These are phyloP conservation scores for Dysdera silvatica DNA, from an alignment of 1,140 invertebrate genomes.

Conservation along the genomic window DNA sequence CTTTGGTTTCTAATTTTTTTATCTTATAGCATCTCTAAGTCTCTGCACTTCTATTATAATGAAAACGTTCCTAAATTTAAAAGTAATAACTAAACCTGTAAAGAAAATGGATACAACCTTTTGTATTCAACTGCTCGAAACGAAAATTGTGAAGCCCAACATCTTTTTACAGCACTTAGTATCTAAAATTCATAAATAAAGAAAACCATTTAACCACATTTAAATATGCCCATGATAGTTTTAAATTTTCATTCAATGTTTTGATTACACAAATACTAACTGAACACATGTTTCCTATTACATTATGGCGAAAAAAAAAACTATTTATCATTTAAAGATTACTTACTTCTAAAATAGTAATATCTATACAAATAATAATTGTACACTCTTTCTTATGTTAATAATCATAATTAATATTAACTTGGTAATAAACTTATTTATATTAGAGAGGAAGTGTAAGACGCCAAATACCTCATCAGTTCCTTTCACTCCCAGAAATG, in stretches of 20 bases:
- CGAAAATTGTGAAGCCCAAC: conserved; percentile 71
- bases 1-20: no score
- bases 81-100: no score
- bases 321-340: not conserved
- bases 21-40: no score
- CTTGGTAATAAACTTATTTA: no score
- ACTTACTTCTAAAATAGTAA: not conserved
- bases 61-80: no score
- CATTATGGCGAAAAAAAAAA: not conserved
- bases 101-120: conserved; percentile 39
- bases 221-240: no score
- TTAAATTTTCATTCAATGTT: no score
- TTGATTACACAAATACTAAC: not conserved
- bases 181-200: conserved; percentile 42
- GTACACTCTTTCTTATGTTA: no score
- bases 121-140: conserved; percentile 65
- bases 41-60: no score
- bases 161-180: conserved; percentile 53
- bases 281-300: not conserved
- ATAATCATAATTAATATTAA: no score
- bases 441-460: no score
- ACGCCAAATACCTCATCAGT: conserved; percentile 59
- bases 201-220: not conserved
- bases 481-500: conserved; percentile 58
- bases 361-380: not conserved